A percentile compares a stretch with the other conserved stretches of the same genome.
Evolutionary conservation across 2,888 invertebrate genomes (phyloP).

Genomic region (Papilio gigon): DNA sequence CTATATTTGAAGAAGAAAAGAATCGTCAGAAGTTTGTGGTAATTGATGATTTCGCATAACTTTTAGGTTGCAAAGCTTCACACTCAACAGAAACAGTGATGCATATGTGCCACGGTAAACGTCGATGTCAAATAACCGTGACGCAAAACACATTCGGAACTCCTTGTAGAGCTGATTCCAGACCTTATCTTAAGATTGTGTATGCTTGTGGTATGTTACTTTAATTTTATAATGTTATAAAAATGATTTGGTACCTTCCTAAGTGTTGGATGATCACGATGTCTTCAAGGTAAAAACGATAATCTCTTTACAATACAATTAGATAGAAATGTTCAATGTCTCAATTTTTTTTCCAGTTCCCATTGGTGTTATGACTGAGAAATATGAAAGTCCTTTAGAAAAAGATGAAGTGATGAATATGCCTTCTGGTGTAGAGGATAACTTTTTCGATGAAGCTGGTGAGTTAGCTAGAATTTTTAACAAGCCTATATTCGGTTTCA

Average conservation of each 20-base stretch:
- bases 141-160: slow-evolving; percentile 89
- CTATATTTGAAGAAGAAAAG: neutral
- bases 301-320: neutral
- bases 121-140: slow-evolving; percentile 88
- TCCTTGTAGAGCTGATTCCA: slow-evolving; percentile 87
- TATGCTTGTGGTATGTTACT: slow-evolving; percentile 91
- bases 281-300: neutral
- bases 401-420: slow-evolving; percentile 84
- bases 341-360: slow-evolving; percentile 83
- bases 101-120: slow-evolving; percentile 91
- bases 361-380: slow-evolving; percentile 89
- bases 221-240: too few species aligned
- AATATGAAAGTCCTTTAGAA: slow-evolving; percentile 88
- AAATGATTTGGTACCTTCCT: too few species aligned
- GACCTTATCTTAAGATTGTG: slow-evolving; percentile 90
- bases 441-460: slow-evolving; percentile 67
- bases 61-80: slow-evolving; percentile 90
- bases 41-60: slow-evolving; percentile 38
- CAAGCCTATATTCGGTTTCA: too few species aligned
- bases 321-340: neutral
- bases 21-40: neutral
- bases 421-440: slow-evolving; percentile 46
- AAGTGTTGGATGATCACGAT: neutral
- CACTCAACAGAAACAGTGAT: slow-evolving; percentile 94
- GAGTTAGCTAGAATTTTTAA: slow-evolving; percentile 34